Conservation (phyloP, 2,113 vertebrate species). For the Sterna hirundo region DNA sequence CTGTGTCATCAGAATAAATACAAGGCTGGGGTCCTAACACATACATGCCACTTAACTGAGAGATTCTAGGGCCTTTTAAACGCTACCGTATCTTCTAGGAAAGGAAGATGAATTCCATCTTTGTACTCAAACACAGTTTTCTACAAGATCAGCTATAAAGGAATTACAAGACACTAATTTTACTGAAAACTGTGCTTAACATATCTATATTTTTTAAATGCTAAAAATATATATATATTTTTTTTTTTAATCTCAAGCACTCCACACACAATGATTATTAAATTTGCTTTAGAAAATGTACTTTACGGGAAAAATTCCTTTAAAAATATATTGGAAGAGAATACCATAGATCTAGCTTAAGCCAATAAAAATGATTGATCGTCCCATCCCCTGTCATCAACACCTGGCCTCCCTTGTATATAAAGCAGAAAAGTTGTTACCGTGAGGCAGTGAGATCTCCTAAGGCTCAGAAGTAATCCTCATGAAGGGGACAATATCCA, state of each 20-base stretch:
- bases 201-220: not conserved
- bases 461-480: not conserved
- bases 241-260: not conserved
- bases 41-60: not conserved
- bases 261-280: accelerated
- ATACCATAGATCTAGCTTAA: not conserved
- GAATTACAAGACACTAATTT: not conserved
- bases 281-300: not conserved
- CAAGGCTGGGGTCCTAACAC: not conserved
- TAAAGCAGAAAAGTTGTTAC: not conserved
- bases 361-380: not conserved
- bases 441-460: not conserved
- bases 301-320: not conserved
- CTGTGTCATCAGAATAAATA: not conserved
- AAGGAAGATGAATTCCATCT: not conserved
- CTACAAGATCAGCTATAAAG: not conserved
- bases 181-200: not conserved
- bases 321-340: not conserved
- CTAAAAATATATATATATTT: not conserved
- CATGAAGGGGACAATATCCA: not conserved
- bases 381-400: not conserved
- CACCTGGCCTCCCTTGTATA: not conserved
- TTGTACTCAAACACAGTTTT: not conserved
- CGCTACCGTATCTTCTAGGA: not conserved
- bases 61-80: not conserved